Conservation (phyloP, 1,140 invertebrate species). For the Adoxophyes honmai region DNA sequence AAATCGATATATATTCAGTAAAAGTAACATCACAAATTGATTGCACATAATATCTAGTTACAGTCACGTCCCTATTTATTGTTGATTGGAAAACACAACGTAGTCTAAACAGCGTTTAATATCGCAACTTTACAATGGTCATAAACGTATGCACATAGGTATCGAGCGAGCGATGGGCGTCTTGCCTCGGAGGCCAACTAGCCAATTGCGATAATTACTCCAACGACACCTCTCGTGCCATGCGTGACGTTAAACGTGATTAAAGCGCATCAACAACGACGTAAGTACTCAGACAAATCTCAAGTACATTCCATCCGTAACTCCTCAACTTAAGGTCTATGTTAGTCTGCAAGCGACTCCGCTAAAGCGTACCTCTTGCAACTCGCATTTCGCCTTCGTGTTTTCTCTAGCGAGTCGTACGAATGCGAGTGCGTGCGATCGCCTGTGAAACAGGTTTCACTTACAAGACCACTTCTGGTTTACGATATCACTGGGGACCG, state of each 20-base stretch:
- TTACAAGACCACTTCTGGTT: conserved; percentile 65
- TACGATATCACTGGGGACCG: conserved; percentile 65
- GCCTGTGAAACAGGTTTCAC: conserved; percentile 59
- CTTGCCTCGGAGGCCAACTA: conserved; percentile 60
- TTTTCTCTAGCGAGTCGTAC: conserved; percentile 54
- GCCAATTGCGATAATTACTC: conserved; percentile 73
- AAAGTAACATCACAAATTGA: too few relatives aligned
- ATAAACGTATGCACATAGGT: conserved; percentile 20
- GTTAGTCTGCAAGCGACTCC: conserved; percentile 7
- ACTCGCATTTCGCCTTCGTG: conserved; percentile 30
- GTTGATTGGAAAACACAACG: not conserved
- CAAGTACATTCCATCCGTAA: conserved; percentile 20
- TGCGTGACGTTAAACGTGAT: conserved; percentile 47
- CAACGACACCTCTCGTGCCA: conserved; percentile 58
- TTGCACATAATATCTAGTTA: too few relatives aligned
- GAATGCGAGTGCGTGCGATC: conserved; percentile 52
- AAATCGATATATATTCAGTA: too few relatives aligned
- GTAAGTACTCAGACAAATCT: conserved; percentile 22
- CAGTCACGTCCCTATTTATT: not conserved
- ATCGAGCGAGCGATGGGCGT: conserved; percentile 52
- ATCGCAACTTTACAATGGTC: not conserved
- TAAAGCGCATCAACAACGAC: conserved; percentile 30
- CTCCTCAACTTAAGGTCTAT: conserved; percentile 23
- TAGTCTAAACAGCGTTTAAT: not conserved
- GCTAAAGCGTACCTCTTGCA: not conserved